Evolutionary conservation across 2,888 invertebrate species (phyloP).

Genomic region (Nineta flava): DNA sequence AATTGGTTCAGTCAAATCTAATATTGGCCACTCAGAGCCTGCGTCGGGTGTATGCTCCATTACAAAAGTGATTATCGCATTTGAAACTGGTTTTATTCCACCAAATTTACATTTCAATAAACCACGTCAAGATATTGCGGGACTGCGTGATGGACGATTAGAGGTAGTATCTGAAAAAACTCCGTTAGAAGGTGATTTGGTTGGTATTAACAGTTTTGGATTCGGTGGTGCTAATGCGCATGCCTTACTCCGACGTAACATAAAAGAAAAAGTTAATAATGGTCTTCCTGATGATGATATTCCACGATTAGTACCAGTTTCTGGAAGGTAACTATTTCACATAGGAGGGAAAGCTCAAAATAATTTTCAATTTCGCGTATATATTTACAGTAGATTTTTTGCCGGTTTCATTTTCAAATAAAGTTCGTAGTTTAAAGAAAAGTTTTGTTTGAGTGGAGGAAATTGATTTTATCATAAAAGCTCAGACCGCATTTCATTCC

Average conservation of each 20-base stretch:
- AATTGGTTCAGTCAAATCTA: slow-evolving; percentile 87
- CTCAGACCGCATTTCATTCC: no score
- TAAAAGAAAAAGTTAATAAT: slow-evolving; percentile 42
- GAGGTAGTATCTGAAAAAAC: slow-evolving; percentile 57
- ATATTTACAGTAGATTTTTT: no score
- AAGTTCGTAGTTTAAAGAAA: no score
- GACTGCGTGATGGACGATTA: slow-evolving; percentile 43
- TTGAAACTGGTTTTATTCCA: slow-evolving; percentile 64
- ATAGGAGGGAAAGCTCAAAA: neutral
- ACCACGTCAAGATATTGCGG: slow-evolving; percentile 34
- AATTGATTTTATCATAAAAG: no score
- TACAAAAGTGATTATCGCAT: slow-evolving; percentile 54
- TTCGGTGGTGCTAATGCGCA: slow-evolving; percentile 85
- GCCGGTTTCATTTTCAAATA: no score
- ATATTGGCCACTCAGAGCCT: slow-evolving; percentile 86
- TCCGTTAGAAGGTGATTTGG: slow-evolving; percentile 55
- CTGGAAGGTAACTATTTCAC: slow-evolving; percentile 34
- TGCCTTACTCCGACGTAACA: slow-evolving; percentile 42
- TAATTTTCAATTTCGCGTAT: no score
- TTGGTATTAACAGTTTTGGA: slow-evolving; percentile 82
- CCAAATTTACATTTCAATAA: slow-evolving; percentile 68
- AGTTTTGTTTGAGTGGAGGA: no score
- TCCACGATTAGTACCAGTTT: slow-evolving; percentile 55
- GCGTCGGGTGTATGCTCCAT: slow-evolving; percentile 69
- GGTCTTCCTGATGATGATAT: slow-evolving; percentile 45